Base-by-base conservation (phyloP, 2,888 invertebrate genomes). In the Theretra japonica region DNA sequence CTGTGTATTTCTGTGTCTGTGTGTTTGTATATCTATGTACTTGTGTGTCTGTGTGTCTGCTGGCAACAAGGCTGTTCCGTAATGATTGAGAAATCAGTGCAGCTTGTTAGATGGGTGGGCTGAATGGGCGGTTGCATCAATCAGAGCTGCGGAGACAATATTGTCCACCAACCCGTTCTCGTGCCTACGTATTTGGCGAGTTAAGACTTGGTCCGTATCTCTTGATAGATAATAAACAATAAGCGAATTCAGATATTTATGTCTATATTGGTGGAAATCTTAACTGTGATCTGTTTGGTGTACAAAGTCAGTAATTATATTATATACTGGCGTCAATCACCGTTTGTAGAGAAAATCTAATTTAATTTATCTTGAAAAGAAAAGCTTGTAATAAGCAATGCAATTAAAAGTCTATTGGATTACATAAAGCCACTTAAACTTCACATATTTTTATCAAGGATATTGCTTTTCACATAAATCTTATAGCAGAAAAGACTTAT, bases 101-200 rank as follows among this genome's bases (percentile, higher is more conserved):
- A 30, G 48, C 17, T 65, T 65, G 23, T 65, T 15, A 48, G 48
- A 41, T 17, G 23, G 65, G 65, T 17, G 48, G 62, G 23, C 65
- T 15, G 65, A 33, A 41, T 65, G 65, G 65, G 41, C 41, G 48
- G 65, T 48, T 65, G 48, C 65, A 65, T 65, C 65, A 48, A 48
- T 65, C 21, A 41, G n/a, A 11, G 21, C 11, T n/a, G 19, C 15
- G 25, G 17, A 53, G 53, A 58, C 58, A 25, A 58, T 58, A 58
- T 58, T 58, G 15, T 23, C 23, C 15, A 58, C 23, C 17, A 58
- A 58, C 17, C 23, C 5, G 4, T 58, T 53, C 53, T 53, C n/a
- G 53, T n/a, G 53, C 53, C 53, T 53, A 53, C 53, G 53, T 53
- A n/a, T 53, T n/a, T 53, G 53, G 6, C 6, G 53, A 17, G n/a